Evolutionary conservation across 2,797 vertebrate species (phyloP), one percentile per base, ranked within the genome.

Genomic region (Apogon hyalosoma): DNA sequence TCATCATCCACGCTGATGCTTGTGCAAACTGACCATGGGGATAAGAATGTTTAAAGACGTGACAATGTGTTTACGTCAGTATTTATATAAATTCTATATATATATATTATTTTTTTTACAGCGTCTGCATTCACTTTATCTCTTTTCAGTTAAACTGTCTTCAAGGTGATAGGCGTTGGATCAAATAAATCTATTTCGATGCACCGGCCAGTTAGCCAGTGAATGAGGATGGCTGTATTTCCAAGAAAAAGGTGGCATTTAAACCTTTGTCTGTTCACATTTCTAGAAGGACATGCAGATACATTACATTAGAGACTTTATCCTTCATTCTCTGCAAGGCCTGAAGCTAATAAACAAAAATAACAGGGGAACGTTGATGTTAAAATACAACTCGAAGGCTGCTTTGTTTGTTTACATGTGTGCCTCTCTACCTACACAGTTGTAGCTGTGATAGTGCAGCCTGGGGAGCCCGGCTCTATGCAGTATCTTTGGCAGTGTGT

Each of bases 401-500:
- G 6, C 45, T 53, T 45, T 55, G 42, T 68, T 73, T 77, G 73
- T 77, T 75, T 73, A 60, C 69, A 57, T 1, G 7, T 51, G 47
- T 50, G 31, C 45, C n/a, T 68, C 65, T 62, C 21, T 24, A 61
- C 71, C 61, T 68, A 41, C 71, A 59, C 57, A 49, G 55, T 18
- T n/a, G 31, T 61, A 56, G 58, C 56, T 54, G 68, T 63, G 75
- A 74, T 59, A 61, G 59, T 75, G 65, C 58, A 73, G 73, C 73
- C 49, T 19, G 45, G 79, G 81, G 74, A 78, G 61, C 61, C 70
- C 6, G 31, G 31, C 41, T 82, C 66, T 77, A 24, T 76, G 78
- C 68, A 18, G 75, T 63, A 75, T 83, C 65, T 82, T 68, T 82
- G 86, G 78, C 73, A 71, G 74, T 68, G 74, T 85, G 82, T 88